These are phyloP conservation scores for Gobio occitaniae DNA, from an alignment of 2,797 vertebrate species.

Conservation along the genomic window DNA sequence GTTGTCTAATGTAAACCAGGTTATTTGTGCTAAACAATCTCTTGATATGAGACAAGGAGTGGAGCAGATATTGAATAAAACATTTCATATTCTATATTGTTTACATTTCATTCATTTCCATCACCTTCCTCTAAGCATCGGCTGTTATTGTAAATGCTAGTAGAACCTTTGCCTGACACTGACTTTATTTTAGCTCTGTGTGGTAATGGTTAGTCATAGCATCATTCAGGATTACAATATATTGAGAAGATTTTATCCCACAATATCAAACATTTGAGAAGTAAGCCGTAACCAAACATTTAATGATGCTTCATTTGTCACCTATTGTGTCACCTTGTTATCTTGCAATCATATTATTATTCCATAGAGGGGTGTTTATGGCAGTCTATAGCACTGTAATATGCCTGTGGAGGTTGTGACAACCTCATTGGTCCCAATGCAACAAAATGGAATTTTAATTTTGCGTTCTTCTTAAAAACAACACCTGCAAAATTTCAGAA, in stretches of 20 bases:
- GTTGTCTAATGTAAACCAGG: conserved; percentile 24
- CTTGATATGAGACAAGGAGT: conserved; percentile 14
- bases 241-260: not conserved
- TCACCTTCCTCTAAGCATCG: not conserved
- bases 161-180: too few species aligned
- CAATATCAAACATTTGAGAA: too few species aligned
- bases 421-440: not conserved
- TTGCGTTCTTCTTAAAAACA: too few species aligned
- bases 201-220: not conserved
- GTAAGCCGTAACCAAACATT: too few species aligned
- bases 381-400: not conserved
- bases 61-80: conserved; percentile 51
- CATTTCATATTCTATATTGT: conserved; percentile 36
- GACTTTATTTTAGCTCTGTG: not conserved
- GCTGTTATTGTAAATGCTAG: conserved; percentile 2
- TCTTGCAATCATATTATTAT: not conserved
- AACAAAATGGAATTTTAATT: not conserved
- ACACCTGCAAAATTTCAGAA: too few species aligned
- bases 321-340: not conserved
- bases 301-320: not conserved
- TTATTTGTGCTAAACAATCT: conserved; percentile 49
- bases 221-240: not conserved
- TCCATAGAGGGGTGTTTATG: not conserved
- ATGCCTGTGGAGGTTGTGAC: not conserved
- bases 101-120: not conserved